These are phyloP conservation scores for Mirounga angustirostris DNA, from an alignment of 2,113 vertebrate genomes.

Conservation along the genomic window DNA sequence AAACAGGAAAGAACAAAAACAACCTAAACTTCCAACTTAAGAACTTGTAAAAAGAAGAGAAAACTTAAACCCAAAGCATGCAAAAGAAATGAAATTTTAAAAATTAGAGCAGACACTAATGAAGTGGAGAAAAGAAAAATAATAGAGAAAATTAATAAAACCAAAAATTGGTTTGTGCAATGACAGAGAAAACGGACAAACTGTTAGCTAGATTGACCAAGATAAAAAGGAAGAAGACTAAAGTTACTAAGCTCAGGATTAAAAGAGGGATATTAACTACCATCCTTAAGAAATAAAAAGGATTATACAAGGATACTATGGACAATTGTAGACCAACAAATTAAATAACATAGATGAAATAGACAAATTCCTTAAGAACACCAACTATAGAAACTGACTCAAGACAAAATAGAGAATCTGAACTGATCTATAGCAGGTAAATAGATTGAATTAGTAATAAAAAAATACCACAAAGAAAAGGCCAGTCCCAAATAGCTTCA, in stretches of 20 bases:
- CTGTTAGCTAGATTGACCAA: not conserved
- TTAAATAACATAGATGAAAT: not conserved
- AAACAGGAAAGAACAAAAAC: constrained; percentile 25
- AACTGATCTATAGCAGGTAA: not conserved
- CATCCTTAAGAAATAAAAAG: not conserved
- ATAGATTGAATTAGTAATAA: not conserved
- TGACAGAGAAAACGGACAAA: not conserved
- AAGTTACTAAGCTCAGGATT: not conserved
- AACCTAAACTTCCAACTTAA: not conserved
- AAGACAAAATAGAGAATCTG: not conserved
- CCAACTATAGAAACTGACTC: not conserved
- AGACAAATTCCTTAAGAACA: not conserved
- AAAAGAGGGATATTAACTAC: not conserved
- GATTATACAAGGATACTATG: not conserved
- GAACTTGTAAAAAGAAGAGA: not conserved
- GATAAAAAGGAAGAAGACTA: not conserved
- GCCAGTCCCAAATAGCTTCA: not conserved
- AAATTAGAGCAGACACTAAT: constrained; percentile 14
- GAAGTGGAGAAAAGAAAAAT: not conserved
- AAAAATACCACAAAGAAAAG: not conserved
- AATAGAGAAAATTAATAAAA: not conserved
- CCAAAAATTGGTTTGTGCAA: not conserved
- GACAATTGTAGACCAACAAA: not conserved
- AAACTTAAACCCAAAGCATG: not conserved
- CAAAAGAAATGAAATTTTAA: not conserved